These are phyloP conservation scores for Forpus xanthops DNA, from an alignment of 2,797 vertebrate genomes.

Conservation along the genomic window DNA sequence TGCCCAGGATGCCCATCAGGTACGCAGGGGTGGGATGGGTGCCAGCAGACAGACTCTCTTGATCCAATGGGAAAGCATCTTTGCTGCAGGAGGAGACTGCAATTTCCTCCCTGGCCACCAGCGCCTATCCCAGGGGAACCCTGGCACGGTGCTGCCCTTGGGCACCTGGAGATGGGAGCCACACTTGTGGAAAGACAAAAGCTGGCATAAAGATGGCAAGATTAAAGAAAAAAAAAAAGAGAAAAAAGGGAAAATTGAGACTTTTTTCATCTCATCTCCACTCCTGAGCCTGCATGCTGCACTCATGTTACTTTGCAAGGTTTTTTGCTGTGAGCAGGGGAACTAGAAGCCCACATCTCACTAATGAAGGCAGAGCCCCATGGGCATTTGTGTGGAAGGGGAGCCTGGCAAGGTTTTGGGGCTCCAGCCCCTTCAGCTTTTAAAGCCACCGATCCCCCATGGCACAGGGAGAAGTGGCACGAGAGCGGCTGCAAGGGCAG, in stretches of 20 bases:
- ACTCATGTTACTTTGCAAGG: not conserved
- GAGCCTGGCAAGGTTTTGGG: not conserved
- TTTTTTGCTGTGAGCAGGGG: not conserved
- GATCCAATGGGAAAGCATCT: not conserved
- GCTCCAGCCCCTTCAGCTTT: not conserved
- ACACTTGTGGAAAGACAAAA: not conserved
- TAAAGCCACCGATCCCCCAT: not conserved
- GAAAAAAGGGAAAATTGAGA: not conserved
- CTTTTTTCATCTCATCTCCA: not conserved
- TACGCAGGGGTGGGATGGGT: not conserved
- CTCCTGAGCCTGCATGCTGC: not conserved
- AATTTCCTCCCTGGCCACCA: not conserved
- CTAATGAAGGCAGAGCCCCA: not conserved
- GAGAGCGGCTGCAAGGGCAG: not conserved
- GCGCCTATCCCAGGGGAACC: not conserved
- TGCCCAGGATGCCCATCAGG: fast-evolving
- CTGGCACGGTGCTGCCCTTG: not conserved
- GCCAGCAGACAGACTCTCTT: not conserved
- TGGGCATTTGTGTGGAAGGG: not conserved
- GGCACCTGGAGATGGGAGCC: not conserved
- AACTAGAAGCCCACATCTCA: not conserved
- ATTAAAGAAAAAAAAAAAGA: not conserved
- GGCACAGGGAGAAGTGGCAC: not conserved
- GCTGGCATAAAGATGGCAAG: not conserved
- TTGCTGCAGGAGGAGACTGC: not conserved